Evolutionary conservation across 1,140 invertebrate genomes (phyloP), one percentile per base, ranked within the genome.

Genomic region (Ips nitidus): DNA sequence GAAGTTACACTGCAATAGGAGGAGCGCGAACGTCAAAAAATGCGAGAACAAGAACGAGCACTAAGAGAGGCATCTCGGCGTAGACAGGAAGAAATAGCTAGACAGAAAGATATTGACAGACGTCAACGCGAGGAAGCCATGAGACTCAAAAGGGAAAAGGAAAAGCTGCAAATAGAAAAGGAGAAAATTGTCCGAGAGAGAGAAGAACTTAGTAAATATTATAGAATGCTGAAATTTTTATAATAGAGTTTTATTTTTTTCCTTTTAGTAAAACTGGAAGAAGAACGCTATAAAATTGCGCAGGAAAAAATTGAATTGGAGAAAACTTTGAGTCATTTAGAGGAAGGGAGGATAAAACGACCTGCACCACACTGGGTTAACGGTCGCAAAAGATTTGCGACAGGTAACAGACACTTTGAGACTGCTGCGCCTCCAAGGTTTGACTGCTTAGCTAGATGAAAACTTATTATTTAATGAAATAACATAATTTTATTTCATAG

Each of bases 241-340:
- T 22, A 22, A 22, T 22, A 22, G 22, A 22, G 22, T 22, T 22
- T 22, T 22, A 22, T 22, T 22, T 22, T 22, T 64, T 41, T 0
- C 0, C 39, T 36, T 43, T 22, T 59, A 7, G 78, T 94, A 58
- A 86, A 90, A 55, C 77, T 94, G 58, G 93, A 95, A 79, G 84
- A 91, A 2, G 92, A 94, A 78, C 82, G 93, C 22, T 93, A 94
- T 74, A 90, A 91, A 77, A 81, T 95, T 38, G 92, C 94, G 76
- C 82, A 91, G 57, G 93, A 95, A 74, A 87, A 90, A 73, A 84
- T 94, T 71, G 93, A 95, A 76, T 78, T 94, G 47, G 90, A 93
- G 77, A 84, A 91, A 50, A 89, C 90, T 73, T 89, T 91, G 74
- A 83, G 90, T 81, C 61, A 77, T 6, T 75, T 80, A 52, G 82